Conservation (phyloP, 2,888 invertebrate species). For the Arctia plantaginis region DNA sequence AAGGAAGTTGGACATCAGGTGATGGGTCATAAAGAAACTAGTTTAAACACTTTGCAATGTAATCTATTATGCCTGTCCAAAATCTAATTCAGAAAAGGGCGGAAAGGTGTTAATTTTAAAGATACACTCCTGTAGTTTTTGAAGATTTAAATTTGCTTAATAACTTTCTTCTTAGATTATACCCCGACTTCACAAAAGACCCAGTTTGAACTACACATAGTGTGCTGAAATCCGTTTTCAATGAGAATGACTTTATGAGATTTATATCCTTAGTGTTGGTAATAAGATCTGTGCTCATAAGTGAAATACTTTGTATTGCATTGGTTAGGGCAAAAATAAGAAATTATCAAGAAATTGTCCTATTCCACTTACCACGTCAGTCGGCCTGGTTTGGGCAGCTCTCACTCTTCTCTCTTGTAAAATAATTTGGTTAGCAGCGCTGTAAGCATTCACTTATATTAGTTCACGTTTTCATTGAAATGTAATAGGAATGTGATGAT, state of each 20-base stretch:
- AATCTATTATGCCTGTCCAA: no score
- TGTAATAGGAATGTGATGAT: no score
- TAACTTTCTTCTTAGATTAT: no score
- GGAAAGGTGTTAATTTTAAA: no score
- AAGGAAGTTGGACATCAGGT: no score
- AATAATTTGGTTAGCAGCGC: slow-evolving; percentile 95
- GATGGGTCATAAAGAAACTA: no score
- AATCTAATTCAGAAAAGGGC: no score
- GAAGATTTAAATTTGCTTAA: no score
- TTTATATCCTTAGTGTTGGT: no score
- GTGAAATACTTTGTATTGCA: neutral
- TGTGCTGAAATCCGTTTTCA: neutral
- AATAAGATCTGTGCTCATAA: neutral
- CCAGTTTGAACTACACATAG: neutral
- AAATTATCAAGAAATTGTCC: neutral
- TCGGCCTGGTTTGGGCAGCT: slow-evolving; percentile 59
- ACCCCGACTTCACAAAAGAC: neutral
- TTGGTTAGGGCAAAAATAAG: neutral
- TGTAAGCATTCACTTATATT: slow-evolving; percentile 58
- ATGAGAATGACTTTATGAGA: neutral
- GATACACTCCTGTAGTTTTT: no score
- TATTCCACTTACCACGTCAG: slow-evolving; percentile 70
- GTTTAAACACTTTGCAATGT: no score
- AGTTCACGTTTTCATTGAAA: slow-evolving; percentile 32
- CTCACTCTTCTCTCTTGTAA: slow-evolving; percentile 87